Base-by-base conservation (phyloP, 2,888 invertebrate species). In the Abscondita cerata region DNA sequence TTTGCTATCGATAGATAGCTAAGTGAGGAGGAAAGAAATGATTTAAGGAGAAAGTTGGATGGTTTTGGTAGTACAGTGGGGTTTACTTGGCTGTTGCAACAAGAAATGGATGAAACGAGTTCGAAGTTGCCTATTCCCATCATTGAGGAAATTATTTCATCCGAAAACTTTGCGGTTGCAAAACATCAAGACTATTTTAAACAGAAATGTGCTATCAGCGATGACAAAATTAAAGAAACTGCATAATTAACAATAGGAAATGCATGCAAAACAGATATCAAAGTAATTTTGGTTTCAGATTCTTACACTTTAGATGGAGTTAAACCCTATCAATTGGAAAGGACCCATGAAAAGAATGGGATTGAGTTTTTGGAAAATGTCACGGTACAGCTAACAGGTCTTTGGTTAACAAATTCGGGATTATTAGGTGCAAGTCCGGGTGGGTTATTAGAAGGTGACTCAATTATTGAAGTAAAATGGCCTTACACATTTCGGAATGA, bases 281-380 rank as follows among this genome's bases (percentile, higher is more conserved):
- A 36, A 36, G 13, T 12, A 11, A 36, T 36, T 36, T 46, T 31
- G 8, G 4, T 48, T 48, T 48, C 44, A 53, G 53, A 44, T 6
- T 13, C 6, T 11, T 44, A 53, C 18, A 53, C 41, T 25, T 44
- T 53, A 31, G 53, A 53, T 12, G 44, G 53, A 18, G 25, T 33
- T 1, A 53, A 53, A 15, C 12, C 44, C 8, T 44, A 44, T 2
- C 53, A 53, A 33, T 44, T 41, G 53, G 53, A 44, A 16, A 41
- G 18, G 44, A 53, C 44, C 1, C 44, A 53, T 16, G 53, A 44
- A 53, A 44, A 18, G 19, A 44, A 5, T 44, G 44, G 44, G 40
- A 13, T 40, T 13, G 40, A 40, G 5, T 13, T 13, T 40, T 15
- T 40, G n/a, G 4, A 40, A 40, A 40, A 40, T 40, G n/a, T 40